A percentile compares a stretch with the other conserved stretches of the same genome.
Conservation (phyloP, 2,113 vertebrate genomes). For the Gasterosteus nipponicus region DNA sequence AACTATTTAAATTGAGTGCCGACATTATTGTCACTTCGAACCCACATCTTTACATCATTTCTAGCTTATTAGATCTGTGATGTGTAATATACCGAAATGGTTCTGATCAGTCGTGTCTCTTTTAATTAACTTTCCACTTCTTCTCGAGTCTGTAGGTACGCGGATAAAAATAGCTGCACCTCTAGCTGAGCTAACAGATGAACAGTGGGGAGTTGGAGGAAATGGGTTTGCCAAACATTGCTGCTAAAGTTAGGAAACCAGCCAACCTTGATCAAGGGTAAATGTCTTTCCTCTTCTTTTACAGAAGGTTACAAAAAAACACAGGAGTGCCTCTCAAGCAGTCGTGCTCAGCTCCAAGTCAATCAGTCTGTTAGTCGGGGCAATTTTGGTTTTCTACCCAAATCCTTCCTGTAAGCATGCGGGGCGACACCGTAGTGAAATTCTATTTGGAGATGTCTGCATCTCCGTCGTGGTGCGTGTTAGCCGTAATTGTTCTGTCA, state of each 20-base stretch:
- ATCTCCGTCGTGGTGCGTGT: constrained; percentile 78
- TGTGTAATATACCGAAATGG: constrained; percentile 28
- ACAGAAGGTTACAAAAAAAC: constrained; percentile 51
- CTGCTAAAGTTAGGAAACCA: constrained; percentile 68
- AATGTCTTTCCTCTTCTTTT: constrained; percentile 49
- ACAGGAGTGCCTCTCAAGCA: constrained; percentile 57
- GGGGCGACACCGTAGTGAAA: constrained; percentile 83
- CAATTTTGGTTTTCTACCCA: constrained; percentile 71
- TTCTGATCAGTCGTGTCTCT: constrained; percentile 49
- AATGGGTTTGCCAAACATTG: constrained; percentile 69
- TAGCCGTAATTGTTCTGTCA: constrained; percentile 89
- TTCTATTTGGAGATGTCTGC: constrained; percentile 85
- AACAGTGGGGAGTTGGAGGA: constrained; percentile 67
- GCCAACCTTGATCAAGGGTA: constrained; percentile 81
- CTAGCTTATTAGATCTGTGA: constrained; percentile 28
- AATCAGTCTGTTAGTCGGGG: constrained; percentile 49
- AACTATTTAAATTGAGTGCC: neutral
- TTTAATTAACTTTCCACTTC: constrained; percentile 67
- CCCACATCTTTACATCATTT: neutral
- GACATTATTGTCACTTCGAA: neutral
- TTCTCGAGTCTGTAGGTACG: constrained; percentile 63
- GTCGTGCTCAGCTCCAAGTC: constrained; percentile 49
- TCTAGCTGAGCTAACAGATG: constrained; percentile 69
- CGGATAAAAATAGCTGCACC: constrained; percentile 72
- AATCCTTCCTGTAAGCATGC: constrained; percentile 78